Base-by-base conservation (phyloP, 1,140 invertebrate species). In the Pentalonia nigronervosa region DNA sequence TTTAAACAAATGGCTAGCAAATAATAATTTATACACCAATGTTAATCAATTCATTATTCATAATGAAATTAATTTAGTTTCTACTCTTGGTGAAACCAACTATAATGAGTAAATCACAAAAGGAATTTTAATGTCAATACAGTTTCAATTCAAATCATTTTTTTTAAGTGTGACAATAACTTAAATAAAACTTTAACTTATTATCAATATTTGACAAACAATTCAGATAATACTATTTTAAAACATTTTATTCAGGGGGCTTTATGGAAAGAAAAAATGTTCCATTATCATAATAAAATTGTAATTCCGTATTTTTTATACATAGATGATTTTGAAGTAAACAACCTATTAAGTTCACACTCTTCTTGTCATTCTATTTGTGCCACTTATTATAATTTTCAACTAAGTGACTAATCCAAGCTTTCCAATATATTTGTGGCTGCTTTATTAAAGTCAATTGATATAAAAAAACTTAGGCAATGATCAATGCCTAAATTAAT, bases 1-100 rank as follows among this genome's bases (percentile, higher is more conserved):
- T 0, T 83, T 83, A 83, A 83, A 83, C 17, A 83, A 83, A 83
- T 83, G 81, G 81, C 21, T 83, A 83, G 41, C n/a, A 83, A 83
- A 83, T 83, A 83, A 83, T 83, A 83, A 50, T 50, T 17, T 50
- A 3, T 81, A 81, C 21, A 14, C 76, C 36, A 9, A 81, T 81
- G 11, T 81, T 81, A 9, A 81, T 81, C 76, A 81, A 81, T 81
- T 81, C 76, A 81, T 34, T 34, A 81, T 81, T 81, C 1, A 81
- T 36, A 81, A 81, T 81, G 76, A 81, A 7, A 81, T 81, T 81
- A 81, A 81, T 20, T 81, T 81, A 81, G 34, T 81, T 81, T 81
- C 76, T 81, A 21, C 76, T 36, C 11, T 36, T 14, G 34, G 76
- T 81, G 76, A 81, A 81, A 81, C 76, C 11, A 36, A 14, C 17